Conservation (phyloP, 2,888 invertebrate genomes). For the Nebria brevicollis region DNA sequence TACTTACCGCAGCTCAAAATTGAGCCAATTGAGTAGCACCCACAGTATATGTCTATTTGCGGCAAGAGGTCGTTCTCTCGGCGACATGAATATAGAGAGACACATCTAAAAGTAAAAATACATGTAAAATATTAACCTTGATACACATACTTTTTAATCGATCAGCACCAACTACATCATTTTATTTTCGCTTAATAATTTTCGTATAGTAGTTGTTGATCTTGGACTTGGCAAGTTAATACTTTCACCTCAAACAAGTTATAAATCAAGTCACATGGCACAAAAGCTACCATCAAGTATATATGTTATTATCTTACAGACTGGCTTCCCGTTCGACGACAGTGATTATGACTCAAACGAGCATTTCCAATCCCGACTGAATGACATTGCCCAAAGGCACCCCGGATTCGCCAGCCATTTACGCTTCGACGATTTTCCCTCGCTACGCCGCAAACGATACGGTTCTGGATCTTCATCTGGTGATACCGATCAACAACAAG, state of each 20-base stretch:
- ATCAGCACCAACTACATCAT: neutral
- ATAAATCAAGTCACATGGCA: neutral
- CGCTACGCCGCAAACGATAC: slow-evolving; percentile 28
- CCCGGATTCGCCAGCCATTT: slow-evolving; percentile 80
- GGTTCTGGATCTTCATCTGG: slow-evolving; percentile 59
- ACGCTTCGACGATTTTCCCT: slow-evolving; percentile 55
- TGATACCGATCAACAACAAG: slow-evolving; percentile 56
- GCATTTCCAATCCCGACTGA: slow-evolving; percentile 68
- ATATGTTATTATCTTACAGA: slow-evolving; percentile 60
- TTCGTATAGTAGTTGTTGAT: slow-evolving; percentile 5
- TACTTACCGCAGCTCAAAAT: too few species aligned
- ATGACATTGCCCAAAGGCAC: slow-evolving; percentile 77
- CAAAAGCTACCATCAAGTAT: neutral
- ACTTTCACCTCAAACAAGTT: slow-evolving; percentile 10
- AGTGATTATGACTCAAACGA: slow-evolving; percentile 59
- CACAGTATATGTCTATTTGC: too few species aligned
- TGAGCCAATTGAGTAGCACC: too few species aligned
- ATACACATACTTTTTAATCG: too few species aligned
- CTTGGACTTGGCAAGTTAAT: slow-evolving; percentile 4
- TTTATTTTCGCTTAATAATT: neutral
- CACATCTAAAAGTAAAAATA: neutral
- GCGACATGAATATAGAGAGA: neutral
- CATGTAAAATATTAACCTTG: too few species aligned
- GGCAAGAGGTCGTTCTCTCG: too few species aligned
- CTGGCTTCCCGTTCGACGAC: slow-evolving; percentile 77